Percentiles rank a stretch among this genome's conserved stretches.
These are phyloP conservation scores for Enoplosus armatus DNA, from an alignment of 2,797 vertebrate genomes.

Conservation along the genomic window DNA sequence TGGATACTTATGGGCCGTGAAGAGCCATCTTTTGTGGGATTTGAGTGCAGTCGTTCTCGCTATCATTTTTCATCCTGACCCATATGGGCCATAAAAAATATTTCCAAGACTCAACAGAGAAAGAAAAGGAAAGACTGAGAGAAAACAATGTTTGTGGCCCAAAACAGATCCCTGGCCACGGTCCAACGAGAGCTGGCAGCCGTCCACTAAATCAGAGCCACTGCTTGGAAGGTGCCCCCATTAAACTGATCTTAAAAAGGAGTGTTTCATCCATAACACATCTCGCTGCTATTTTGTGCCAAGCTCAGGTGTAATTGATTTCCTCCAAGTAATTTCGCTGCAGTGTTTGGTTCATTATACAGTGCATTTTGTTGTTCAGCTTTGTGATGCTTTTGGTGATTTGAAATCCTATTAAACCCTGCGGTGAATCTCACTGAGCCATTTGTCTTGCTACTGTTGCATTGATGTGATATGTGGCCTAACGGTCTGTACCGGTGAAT, in stretches of 20 bases:
- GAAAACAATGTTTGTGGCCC: slow-evolving; percentile 58
- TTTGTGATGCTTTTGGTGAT: slow-evolving; percentile 73
- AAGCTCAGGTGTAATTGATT: slow-evolving; percentile 78
- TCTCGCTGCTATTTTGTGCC: slow-evolving; percentile 66
- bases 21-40: slow-evolving; percentile 56
- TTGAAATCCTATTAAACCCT: slow-evolving; percentile 77
- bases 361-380: slow-evolving; percentile 69
- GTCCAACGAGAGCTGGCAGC: slow-evolving; percentile 67
- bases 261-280: slow-evolving; percentile 73
- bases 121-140: slow-evolving; percentile 42
- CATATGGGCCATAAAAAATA: slow-evolving; percentile 56
- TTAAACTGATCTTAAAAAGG: slow-evolving; percentile 75
- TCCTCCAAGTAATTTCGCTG: slow-evolving; percentile 75
- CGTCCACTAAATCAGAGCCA: slow-evolving; percentile 66
- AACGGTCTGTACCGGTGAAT: slow-evolving; percentile 60
- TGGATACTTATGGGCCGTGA: slow-evolving; percentile 59
- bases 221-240: slow-evolving; percentile 68
- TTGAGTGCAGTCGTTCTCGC: slow-evolving; percentile 50
- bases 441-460: slow-evolving; percentile 77
- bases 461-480: slow-evolving; percentile 70
- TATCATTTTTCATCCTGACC: slow-evolving; percentile 67
- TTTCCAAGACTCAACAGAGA: slow-evolving; percentile 52
- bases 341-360: slow-evolving; percentile 79
- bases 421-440: slow-evolving; percentile 51
- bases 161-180: slow-evolving; percentile 64